Evolutionary conservation across 2,888 invertebrate species (phyloP).

Genomic region (Ophion ellenae): DNA sequence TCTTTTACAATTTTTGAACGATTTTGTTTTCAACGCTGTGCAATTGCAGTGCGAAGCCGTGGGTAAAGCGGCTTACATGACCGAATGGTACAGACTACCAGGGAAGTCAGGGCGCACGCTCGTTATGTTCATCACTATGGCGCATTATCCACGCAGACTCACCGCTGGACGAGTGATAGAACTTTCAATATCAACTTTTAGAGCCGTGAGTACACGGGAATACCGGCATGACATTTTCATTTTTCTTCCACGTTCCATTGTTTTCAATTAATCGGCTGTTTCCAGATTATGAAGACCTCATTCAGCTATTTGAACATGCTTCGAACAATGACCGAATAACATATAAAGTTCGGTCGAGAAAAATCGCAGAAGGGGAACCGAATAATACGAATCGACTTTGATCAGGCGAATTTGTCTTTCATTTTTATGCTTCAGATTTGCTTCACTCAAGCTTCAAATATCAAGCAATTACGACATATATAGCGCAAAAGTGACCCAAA

Average conservation of each 20-base stretch:
- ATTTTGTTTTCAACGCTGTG: conserved; percentile 13
- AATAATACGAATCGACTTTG: not conserved
- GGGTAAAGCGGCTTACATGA: conserved; percentile 50
- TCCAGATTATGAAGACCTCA: conserved; percentile 62
- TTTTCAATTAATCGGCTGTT: not conserved
- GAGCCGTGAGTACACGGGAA: conserved; percentile 65
- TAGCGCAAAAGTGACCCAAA: too few relatives aligned
- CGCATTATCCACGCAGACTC: conserved; percentile 53
- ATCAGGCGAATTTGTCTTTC: not conserved
- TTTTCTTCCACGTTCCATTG: not conserved
- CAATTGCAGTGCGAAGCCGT: conserved; percentile 46
- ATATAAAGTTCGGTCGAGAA: not conserved
- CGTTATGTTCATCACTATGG: conserved; percentile 55
- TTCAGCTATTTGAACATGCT: conserved; percentile 63
- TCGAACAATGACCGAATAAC: conserved; percentile 50
- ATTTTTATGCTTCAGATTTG: too few relatives aligned
- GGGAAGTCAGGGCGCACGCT: conserved; percentile 47
- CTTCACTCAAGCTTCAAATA: too few relatives aligned
- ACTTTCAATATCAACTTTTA: conserved; percentile 69
- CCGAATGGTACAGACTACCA: conserved; percentile 26
- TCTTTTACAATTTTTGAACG: not conserved
- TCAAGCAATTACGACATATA: not conserved
- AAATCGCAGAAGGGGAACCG: too few relatives aligned
- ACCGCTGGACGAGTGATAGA: conserved; percentile 67
- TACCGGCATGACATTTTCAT: too few relatives aligned